phyloP scores from a whole-genome alignment of 2,113 vertebrate genomes.

The Lynx canadensis region DNA sequence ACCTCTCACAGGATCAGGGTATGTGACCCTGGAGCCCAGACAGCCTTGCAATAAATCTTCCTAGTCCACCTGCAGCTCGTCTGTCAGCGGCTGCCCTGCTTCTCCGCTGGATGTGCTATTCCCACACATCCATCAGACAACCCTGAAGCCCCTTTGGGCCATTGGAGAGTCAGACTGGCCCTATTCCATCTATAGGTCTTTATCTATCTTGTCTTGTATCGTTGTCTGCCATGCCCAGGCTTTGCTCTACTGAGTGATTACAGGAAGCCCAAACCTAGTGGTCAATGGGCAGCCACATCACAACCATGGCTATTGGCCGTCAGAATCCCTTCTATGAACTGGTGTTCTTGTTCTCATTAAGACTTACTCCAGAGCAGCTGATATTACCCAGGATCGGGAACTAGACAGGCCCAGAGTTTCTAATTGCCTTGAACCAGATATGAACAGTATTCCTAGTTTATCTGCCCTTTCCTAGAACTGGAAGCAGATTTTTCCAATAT shows the following conservation, averaged over 20 bases:
- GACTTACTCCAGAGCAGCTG: background rate
- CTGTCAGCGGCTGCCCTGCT: constrained; percentile 62
- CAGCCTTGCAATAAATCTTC: constrained; percentile 68
- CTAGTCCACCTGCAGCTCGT: constrained; percentile 69
- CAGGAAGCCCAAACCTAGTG: background rate
- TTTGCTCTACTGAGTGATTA: background rate
- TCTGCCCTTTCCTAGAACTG: background rate
- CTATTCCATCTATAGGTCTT: background rate
- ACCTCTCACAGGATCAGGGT: constrained; percentile 46
- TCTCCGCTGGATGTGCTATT: background rate
- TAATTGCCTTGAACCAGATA: background rate
- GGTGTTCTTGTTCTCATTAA: background rate
- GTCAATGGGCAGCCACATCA: background rate
- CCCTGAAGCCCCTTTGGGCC: background rate
- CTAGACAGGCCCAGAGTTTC: background rate
- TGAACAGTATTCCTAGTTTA: background rate
- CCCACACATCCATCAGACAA: background rate
- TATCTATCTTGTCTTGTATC: background rate
- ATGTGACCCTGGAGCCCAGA: constrained; percentile 64
- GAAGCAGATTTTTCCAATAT: background rate
- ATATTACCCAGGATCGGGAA: background rate
- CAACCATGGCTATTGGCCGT: background rate
- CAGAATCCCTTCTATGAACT: background rate
- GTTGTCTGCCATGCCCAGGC: background rate
- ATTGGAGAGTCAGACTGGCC: background rate